Base-by-base conservation (phyloP, 92 coral and sea anemone genomes). In the Micromussa lordhowensis region DNA sequence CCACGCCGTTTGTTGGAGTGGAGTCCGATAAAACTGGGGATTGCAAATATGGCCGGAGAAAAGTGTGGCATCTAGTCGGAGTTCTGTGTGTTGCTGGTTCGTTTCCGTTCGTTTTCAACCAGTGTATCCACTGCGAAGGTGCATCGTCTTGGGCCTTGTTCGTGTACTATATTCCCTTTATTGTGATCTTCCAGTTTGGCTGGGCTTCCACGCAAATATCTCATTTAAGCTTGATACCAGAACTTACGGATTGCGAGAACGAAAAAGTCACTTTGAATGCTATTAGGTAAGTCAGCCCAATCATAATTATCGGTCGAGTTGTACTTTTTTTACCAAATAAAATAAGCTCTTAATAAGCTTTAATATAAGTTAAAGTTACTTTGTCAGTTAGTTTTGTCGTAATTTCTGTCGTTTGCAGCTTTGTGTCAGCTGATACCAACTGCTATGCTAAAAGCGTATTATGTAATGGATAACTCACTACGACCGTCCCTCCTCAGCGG, bases 151-250 rank as follows among this genome's bases (percentile, higher is more conserved):
- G 90, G 75, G 94, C 98, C 30, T 68, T 89, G 71, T 93, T 97
- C 32, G 77, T 96, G 32, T 97, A 97, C 84, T 97, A 95, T 63
- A 83, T 91, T 1, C 97, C 98, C 3, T 97, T 97, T 81, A 90
- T 97, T 80, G 94, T 95, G 77, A 86, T 97, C 11, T 97, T 97
- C 89, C 99, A 97, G 89, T 95, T 97, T 86, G 99, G 99, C 48
- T 97, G 99, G 99, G 99, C 99, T 38, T 81, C 99, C 32, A 97
- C 99, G 63, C 99, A 97, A 75, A 97, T 97, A 48, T 97, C 99
- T 68, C 99, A 96, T 90, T 90, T 96, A 77, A 91, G 98, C n/a
- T 86, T 96, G 81, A 95, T 96, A 30, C 99, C 99, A 30, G 99
- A 97, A 87, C 91, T 97, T 15, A 94, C 96, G 4, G 93, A 86